Percentiles rank a stretch among this genome's conserved stretches.
Evolutionary conservation across 1,140 invertebrate genomes (phyloP).

Genomic region (Pseudobourletiella spinata): DNA sequence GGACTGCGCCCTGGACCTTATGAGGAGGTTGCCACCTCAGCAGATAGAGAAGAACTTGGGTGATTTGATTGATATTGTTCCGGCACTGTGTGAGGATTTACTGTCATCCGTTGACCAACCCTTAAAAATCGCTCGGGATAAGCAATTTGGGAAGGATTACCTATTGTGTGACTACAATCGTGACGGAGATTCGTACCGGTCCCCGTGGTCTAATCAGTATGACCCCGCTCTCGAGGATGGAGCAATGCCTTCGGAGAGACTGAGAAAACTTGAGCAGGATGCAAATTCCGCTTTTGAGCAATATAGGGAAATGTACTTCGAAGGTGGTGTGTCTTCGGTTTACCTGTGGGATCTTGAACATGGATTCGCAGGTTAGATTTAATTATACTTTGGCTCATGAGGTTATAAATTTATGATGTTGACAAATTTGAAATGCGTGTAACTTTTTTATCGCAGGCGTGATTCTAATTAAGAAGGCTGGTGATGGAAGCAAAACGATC

Average conservation of each 20-base stretch:
- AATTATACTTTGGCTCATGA: background rate
- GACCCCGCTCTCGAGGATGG: conserved; percentile 97
- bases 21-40: conserved; percentile 96
- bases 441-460: conserved; percentile 78
- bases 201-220: conserved; percentile 98
- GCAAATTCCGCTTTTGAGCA: conserved; percentile 98
- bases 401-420: background rate
- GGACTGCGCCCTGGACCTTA: conserved; percentile 96
- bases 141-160: conserved; percentile 90
- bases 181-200: conserved; percentile 97
- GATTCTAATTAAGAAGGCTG: conserved; percentile 97
- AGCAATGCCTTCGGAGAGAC: conserved; percentile 90
- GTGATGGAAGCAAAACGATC: conserved; percentile 93
- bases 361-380: conserved; percentile 76
- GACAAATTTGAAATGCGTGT: too few relatives aligned
- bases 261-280: conserved; percentile 92
- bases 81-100: conserved; percentile 89
- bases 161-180: conserved; percentile 98
- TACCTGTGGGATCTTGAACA: conserved; percentile 99
- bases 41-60: conserved; percentile 97
- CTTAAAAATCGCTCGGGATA: conserved; percentile 93
- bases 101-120: conserved; percentile 97
- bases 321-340: conserved; percentile 97
- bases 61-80: conserved; percentile 94
- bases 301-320: conserved; percentile 99